Conservation (phyloP, 2,888 invertebrate genomes). For the Lumbricus terrestris region DNA sequence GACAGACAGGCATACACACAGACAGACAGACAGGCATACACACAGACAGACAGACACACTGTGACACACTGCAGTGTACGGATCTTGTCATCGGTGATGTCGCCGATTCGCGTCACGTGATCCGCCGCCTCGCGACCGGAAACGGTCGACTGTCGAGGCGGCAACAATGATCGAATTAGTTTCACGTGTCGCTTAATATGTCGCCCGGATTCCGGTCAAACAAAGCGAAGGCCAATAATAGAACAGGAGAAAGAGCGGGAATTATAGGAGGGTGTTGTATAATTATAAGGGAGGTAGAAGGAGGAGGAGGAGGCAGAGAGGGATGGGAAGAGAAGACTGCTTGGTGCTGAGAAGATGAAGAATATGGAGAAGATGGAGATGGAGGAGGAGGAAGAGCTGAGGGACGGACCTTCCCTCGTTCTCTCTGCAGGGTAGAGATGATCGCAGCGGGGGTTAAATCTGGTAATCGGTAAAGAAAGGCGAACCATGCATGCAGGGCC, state of each 20-base stretch:
- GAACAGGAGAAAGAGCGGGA: not conserved
- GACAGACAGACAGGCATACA: not conserved
- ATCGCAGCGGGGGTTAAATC: not conserved
- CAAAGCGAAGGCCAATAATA: not conserved
- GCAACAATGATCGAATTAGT: slow-evolving; percentile 15
- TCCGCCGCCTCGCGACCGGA: not conserved
- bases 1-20: too few species aligned
- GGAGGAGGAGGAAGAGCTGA: not conserved
- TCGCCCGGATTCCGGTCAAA: slow-evolving; percentile 4
- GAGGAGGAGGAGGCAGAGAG: not conserved
- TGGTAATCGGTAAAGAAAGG: not conserved
- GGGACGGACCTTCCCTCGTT: too few species aligned
- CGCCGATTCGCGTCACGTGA: not conserved
- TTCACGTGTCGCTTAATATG: slow-evolving; percentile 13
- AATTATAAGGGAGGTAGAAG: not conserved
- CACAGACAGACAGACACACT: not conserved
- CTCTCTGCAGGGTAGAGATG: not conserved
- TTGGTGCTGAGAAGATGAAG: not conserved
- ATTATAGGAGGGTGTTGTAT: not conserved
- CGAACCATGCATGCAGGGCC: not conserved
- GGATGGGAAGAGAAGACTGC: not conserved
- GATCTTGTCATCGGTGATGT: not conserved
- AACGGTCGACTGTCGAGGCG: not conserved
- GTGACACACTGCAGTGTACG: not conserved
- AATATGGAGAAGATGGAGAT: not conserved